These are phyloP conservation scores for Chelon labrosus DNA, from an alignment of 2,797 vertebrate species.

Conservation along the genomic window DNA sequence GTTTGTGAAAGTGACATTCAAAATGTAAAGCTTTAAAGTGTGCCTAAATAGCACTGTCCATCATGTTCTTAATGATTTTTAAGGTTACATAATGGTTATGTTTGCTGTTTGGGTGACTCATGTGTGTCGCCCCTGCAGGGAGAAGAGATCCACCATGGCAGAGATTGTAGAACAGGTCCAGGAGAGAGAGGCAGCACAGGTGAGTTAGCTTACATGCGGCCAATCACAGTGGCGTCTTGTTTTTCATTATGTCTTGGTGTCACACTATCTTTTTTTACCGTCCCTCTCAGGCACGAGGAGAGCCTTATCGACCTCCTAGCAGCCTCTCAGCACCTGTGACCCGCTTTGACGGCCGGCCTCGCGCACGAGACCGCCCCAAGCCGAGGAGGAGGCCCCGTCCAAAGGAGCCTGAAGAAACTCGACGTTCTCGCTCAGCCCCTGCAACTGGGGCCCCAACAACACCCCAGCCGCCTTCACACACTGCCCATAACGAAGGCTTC, in stretches of 20 bases:
- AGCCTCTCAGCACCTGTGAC: constrained; percentile 91
- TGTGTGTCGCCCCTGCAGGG: constrained; percentile 69
- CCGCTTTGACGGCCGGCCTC: constrained; percentile 90
- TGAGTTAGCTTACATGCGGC: constrained; percentile 66
- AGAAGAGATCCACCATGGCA: constrained; percentile 90
- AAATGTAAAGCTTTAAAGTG: constrained; percentile 33
- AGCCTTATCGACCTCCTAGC: constrained; percentile 84
- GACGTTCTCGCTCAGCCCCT: constrained; percentile 92
- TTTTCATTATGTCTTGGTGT: not conserved
- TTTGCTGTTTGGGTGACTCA: constrained; percentile 49
- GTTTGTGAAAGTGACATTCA: constrained; percentile 17
- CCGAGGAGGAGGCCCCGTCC: constrained; percentile 92
- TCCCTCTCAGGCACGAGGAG: constrained; percentile 82
- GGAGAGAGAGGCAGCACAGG: constrained; percentile 89
- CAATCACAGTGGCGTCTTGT: not conserved
- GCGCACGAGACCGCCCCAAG: constrained; percentile 92
- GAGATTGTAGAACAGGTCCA: constrained; percentile 95
- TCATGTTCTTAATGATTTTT: constrained; percentile 25
- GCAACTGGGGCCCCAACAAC: constrained; percentile 88
- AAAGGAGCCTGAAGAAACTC: constrained; percentile 87
- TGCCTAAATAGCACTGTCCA: constrained; percentile 31
- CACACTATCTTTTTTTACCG: not conserved
- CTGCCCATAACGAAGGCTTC: constrained; percentile 90
- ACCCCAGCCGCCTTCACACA: constrained; percentile 85
- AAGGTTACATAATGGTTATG: constrained; percentile 29